Percentiles rank a stretch among this genome's conserved stretches.
These are phyloP conservation scores for Cisticola juncidis DNA, from an alignment of 2,113 vertebrate species.

Conservation along the genomic window DNA sequence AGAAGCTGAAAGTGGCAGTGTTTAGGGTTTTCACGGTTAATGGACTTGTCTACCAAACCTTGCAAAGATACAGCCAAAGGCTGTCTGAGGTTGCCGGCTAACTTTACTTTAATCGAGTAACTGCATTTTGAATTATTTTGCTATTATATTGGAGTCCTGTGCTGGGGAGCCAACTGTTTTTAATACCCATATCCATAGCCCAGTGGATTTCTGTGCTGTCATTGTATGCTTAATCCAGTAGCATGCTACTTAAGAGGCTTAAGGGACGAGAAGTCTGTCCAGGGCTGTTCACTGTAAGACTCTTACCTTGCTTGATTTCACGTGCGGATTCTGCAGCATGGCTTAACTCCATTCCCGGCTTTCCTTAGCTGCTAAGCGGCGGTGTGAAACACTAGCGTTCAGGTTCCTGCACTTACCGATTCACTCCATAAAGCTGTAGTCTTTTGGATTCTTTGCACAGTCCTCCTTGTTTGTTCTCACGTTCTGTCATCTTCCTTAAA, in stretches of 20 bases:
- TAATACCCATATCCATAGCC: conserved; percentile 73
- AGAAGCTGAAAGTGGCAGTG: conserved; percentile 86
- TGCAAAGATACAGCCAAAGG: conserved; percentile 65
- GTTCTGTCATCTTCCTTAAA: conserved; percentile 63
- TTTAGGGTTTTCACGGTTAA: conserved; percentile 83
- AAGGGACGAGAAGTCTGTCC: conserved; percentile 48
- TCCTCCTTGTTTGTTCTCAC: conserved; percentile 43
- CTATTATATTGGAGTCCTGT: conserved; percentile 70
- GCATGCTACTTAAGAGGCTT: conserved; percentile 71
- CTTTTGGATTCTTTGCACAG: conserved; percentile 45
- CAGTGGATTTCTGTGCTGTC: conserved; percentile 69
- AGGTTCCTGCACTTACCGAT: background rate
- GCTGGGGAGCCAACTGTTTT: conserved; percentile 75
- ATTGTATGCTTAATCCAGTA: conserved; percentile 65
- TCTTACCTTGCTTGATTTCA: conserved; percentile 60
- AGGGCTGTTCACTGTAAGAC: conserved; percentile 54
- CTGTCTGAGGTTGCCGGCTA: conserved; percentile 80
- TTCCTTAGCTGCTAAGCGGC: conserved; percentile 28
- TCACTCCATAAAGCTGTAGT: conserved; percentile 35
- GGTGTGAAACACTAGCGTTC: conserved; percentile 43
- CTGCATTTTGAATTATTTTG: conserved; percentile 74
- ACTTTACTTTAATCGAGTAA: conserved; percentile 76
- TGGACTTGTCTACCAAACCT: conserved; percentile 75
- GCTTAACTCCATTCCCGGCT: conserved; percentile 10
- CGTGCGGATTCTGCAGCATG: conserved; percentile 43